Evolutionary conservation across 2,797 vertebrate species (phyloP), one percentile per base, ranked within the genome.

Genomic region (Simalia tracyae): DNA sequence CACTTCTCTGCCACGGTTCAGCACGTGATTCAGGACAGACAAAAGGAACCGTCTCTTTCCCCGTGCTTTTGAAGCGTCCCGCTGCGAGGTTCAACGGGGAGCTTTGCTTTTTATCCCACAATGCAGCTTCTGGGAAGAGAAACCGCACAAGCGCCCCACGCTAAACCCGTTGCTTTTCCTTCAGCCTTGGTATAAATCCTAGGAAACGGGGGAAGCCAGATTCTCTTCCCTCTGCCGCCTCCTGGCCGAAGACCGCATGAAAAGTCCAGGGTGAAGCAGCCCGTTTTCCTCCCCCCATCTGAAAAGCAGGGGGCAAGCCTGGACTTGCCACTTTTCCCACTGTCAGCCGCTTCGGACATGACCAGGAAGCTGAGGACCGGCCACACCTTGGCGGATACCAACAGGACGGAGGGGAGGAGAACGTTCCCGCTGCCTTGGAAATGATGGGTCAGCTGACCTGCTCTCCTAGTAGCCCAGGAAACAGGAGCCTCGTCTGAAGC

Each of bases 391-490:
- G 84, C 96, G 91, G 2, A 0, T 68, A 76, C 26, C 68, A 72
- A 64, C 1, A 72, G 87, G 66, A 90, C 81, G 59, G 91, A 0
- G 92, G 56, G 76, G 36, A 0, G 0, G 87, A 42, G 89, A 84
- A 92, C 84, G 26, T 0, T 50, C 0, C 19, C 42, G 72, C 36
- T 0, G 88, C 72, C 68, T 42, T 0, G 0, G 76, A 1, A 4
- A 91, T 57, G 94, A 46, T 63, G 0, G 1, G 10, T 46, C 85
- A 0, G 0, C 66, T 84, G 89, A 88, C 76, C n/a, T 54, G 87
- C 94, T 89, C 84, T 93, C 93, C 89, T 89, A 92, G 92, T 61
- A 36, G 91, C 86, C 66, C 76, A 86, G 12, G 19, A 26, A 88
- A 88, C 36, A 26, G 59, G 26, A n/a, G 26, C 14, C 50, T 26